Evolutionary conservation across 2,113 vertebrate species (phyloP), one percentile per base, ranked within the genome.

Genomic region (Rhinolophus sinicus): DNA sequence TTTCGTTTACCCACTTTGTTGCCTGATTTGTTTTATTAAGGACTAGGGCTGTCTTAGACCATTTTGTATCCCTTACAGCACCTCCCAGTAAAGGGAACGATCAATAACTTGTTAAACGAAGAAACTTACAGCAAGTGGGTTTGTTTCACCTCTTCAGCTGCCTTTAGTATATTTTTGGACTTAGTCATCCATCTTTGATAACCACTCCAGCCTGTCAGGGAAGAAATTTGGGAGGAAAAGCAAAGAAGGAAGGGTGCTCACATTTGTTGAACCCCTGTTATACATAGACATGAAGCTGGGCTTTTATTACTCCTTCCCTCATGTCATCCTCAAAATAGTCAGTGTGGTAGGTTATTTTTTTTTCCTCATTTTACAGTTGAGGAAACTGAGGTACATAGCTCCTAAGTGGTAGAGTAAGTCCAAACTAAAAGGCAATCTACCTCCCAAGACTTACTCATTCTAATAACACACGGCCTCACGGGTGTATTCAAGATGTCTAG

Each of bases 401-500:
- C 35, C 1, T 56, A 72, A 90, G 14, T 75, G 33, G 19, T 60
- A 88, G 50, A 82, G 11, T 13, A 33, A 76, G 13, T 84, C 85
- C 47, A 44, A 75, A 90, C 26, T 47, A 19, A 92, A 95, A 93
- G 18, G 2, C 52, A 92, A 0, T 73, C 58, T 75, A 28, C 47
- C 30, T 93, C 13, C 26, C 24, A 67, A 44, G 10, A 70, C 14
- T 84, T 93, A 33, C 62, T 72, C 24, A 69, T 86, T 83, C 6
- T 92, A 84, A 82, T 26, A 73, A 24, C 12, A 22, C 70, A 30
- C 44, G 91, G 10, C 47, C 30, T 84, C 54, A 11, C 5, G 38
- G 35, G 58, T 89, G 72, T 96, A 50, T 70, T 93, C 52, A 93
- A 69, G 22, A 78, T 64, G 10, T 85, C 67, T 65, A 94, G 85